A percentile compares a stretch with the other conserved stretches of the same genome.
phyloP scores from a whole-genome alignment of 2,888 invertebrate species.

The Ichneumoninae sp. region DNA sequence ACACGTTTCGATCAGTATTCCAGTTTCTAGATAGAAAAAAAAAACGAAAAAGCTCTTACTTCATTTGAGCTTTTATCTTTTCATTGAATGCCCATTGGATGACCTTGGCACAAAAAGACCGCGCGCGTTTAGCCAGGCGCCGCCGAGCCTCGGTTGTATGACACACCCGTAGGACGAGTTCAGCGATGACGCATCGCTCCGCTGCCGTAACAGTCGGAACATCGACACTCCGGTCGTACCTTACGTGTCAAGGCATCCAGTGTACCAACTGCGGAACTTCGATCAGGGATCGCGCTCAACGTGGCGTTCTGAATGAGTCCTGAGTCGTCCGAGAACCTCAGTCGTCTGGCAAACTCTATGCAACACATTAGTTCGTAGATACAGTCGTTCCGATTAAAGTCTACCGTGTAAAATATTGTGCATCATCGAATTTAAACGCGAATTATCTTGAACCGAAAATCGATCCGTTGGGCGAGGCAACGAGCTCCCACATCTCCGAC shows the following conservation, averaged over 20 bases:
- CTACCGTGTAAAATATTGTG: not conserved
- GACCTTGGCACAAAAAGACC: not conserved
- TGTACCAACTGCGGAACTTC: not conserved
- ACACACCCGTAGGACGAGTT: constrained; percentile 5
- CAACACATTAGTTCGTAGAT: not conserved
- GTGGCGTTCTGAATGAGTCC: not conserved
- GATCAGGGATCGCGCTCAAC: not conserved
- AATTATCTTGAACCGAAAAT: not conserved
- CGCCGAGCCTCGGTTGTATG: not conserved
- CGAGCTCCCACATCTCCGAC: not conserved
- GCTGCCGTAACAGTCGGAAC: not conserved
- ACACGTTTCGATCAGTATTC: too few relatives aligned
- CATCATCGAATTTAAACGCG: not conserved
- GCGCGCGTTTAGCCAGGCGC: not conserved
- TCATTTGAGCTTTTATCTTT: too few relatives aligned
- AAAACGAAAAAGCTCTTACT: too few relatives aligned
- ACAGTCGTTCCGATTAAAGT: not conserved
- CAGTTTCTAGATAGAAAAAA: too few relatives aligned
- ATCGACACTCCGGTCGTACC: not conserved
- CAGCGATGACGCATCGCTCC: not conserved
- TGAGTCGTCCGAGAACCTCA: too few relatives aligned
- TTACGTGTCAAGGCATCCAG: constrained; percentile 4
- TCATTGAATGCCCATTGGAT: not conserved
- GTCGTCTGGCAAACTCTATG: not conserved
- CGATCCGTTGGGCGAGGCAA: not conserved